phyloP scores from a whole-genome alignment of 1,140 invertebrate species.

The Ceratosolen fusciceps region DNA sequence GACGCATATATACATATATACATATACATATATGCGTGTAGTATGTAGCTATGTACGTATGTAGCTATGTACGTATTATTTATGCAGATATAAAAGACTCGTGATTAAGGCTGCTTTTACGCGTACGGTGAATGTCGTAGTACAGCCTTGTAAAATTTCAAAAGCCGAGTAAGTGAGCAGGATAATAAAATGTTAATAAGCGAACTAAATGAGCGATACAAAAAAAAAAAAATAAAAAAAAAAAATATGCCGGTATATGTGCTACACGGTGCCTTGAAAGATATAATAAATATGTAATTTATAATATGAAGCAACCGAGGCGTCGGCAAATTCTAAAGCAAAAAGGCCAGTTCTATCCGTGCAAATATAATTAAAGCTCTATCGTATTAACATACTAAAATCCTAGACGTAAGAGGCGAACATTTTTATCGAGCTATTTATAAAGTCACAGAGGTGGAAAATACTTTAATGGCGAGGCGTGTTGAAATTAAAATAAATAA shows the following conservation, averaged over 20 bases:
- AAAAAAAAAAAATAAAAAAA: no score
- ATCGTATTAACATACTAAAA: no score
- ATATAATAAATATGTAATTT: background rate
- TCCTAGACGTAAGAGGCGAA: no score
- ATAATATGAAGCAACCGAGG: background rate
- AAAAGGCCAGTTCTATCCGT: no score
- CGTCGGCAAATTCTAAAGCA: no score
- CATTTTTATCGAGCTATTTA: background rate
- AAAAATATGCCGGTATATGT: background rate
- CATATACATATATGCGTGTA: no score
- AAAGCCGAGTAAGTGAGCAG: background rate
- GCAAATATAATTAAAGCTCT: no score
- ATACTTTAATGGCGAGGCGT: background rate
- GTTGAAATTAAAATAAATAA: background rate
- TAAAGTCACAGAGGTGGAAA: background rate
- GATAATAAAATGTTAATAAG: constrained; percentile 2
- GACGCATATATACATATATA: no score
- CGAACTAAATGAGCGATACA: background rate
- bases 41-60: no score
- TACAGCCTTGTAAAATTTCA: constrained; percentile 4
- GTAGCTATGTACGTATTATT: no score
- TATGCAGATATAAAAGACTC: background rate
- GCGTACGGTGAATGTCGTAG: background rate
- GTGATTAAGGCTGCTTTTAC: background rate
- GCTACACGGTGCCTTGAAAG: background rate